Conservation (phyloP, 2,113 vertebrate species). For the Calidris pugnax region DNA sequence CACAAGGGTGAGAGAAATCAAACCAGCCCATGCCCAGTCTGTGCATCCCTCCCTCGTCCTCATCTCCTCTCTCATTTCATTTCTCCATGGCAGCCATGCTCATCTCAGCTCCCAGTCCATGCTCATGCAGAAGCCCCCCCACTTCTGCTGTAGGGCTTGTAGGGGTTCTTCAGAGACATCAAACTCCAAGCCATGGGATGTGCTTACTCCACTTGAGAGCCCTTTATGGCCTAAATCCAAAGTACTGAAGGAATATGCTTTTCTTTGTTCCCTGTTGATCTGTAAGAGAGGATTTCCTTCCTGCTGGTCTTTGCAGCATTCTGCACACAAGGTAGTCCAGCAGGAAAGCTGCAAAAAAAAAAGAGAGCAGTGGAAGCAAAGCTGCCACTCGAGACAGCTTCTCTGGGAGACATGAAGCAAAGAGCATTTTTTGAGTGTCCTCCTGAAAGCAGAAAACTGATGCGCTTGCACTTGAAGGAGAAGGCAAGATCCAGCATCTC, state of each 20-base stretch:
- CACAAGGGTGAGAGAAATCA: conserved; percentile 90
- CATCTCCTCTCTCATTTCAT: conserved; percentile 60
- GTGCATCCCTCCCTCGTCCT: conserved; percentile 27
- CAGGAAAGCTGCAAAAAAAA: neutral
- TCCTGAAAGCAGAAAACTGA: neutral
- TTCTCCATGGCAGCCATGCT: conserved; percentile 33
- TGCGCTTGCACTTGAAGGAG: neutral
- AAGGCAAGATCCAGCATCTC: neutral
- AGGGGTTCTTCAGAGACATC: neutral
- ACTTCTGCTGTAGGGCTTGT: neutral
- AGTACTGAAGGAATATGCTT: neutral
- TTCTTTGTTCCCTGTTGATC: neutral
- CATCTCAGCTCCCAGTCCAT: conserved; percentile 47
- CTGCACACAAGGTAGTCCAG: neutral
- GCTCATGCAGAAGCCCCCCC: conserved; percentile 13
- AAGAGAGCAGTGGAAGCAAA: neutral
- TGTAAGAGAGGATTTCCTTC: neutral
- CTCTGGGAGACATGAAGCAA: neutral
- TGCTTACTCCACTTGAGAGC: neutral
- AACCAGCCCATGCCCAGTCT: neutral
- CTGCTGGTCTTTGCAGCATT: neutral
- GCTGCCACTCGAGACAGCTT: conserved; percentile 3
- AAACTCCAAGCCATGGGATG: neutral
- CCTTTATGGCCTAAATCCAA: neutral
- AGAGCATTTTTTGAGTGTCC: neutral